Base-by-base conservation (phyloP, 2,888 invertebrate genomes). In the Teleogryllus oceanicus region DNA sequence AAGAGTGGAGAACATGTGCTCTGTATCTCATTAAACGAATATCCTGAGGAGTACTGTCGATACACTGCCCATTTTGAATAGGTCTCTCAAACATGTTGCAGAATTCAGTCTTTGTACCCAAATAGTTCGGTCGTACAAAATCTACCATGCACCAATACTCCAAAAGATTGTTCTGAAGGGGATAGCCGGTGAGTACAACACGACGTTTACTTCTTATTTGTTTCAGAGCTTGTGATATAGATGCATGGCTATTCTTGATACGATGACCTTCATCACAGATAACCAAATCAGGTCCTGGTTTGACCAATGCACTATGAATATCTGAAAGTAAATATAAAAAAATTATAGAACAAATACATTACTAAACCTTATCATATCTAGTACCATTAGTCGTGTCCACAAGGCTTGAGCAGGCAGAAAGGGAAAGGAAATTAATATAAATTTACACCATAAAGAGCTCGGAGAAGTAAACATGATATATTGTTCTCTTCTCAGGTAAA, bases 121-220 rank as follows among this genome's bases (percentile, higher is more conserved):
- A 90, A 87, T 97, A 99, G 88, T 97, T 98, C 0, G 99, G 99
- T 37, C 99, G 91, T 0, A 99, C 98, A 88, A 99, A 99, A 86
- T 99, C 98, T 0, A 98, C 98, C 98, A 98, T 98, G 86, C 98
- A 98, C 97, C 97, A 98, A 87, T 98, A 98, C 86, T 96, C 97
- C 80, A 97, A 88, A 21, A 99, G 89, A 87, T 99, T 99, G 87
- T 99, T 99, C 88, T 99, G 99, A 16, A 99, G 89, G 0, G 99
- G 99, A 88, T 99, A 99, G 4, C 99, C 99, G 3, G 99, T 99
- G 50, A 99, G 89, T 0, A 99, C 99, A 20, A 99, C 94, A 82
- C 99, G 90, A 20, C 99, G 91, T 85, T 96, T 96, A 0, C 99
- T 98, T 84, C 94, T 90, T 89, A 99, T 97, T 85, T 96, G 95